Evolutionary conservation across 2,113 vertebrate species (phyloP).

Genomic region (Ictalurus furcatus): DNA sequence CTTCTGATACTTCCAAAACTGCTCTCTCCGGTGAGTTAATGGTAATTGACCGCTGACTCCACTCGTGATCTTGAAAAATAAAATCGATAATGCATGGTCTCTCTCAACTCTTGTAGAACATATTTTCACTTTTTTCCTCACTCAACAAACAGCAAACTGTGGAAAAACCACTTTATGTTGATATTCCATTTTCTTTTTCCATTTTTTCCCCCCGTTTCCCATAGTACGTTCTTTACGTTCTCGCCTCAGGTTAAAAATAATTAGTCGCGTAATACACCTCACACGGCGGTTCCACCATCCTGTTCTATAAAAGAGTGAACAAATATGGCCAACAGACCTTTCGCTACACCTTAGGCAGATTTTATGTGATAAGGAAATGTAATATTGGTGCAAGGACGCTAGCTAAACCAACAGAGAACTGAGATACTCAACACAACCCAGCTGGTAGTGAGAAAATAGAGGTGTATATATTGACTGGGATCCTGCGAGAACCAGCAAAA

Average conservation of each 20-base stretch:
- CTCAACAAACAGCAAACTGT: neutral
- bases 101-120: neutral
- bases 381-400: neutral
- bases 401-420: neutral
- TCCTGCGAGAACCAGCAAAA: neutral
- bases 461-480: neutral
- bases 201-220: neutral
- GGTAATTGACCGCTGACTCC: neutral
- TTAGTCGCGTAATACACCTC: neutral
- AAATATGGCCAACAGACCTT: neutral
- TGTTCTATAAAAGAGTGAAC: neutral
- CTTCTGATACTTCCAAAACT: neutral
- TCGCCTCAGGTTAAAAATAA: neutral
- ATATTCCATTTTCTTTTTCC: neutral
- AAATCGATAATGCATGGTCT: neutral
- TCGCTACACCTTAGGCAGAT: neutral
- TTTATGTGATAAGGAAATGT: neutral
- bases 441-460: neutral
- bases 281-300: neutral
- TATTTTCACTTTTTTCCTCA: neutral
- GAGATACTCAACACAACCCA: neutral
- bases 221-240: neutral
- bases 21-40: neutral
- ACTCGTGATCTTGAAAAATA: neutral
- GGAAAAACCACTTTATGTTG: neutral